Evolutionary conservation across 2,113 vertebrate genomes (phyloP).

Genomic region (Tamias sibiricus): DNA sequence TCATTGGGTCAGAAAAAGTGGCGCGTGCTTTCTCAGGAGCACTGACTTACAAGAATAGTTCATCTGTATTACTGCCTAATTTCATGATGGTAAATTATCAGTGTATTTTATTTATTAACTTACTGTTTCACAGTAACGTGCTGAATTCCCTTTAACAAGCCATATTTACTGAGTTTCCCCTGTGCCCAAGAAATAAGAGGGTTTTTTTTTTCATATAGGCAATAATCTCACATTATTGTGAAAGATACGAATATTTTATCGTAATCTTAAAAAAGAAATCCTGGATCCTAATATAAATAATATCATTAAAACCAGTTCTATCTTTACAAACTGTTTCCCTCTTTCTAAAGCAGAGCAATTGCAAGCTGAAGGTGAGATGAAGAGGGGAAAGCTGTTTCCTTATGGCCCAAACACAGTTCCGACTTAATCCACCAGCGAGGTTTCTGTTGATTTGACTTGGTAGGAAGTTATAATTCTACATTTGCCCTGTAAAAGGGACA

Average conservation of each 20-base stretch:
- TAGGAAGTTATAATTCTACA: background rate
- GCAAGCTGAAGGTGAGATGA: background rate
- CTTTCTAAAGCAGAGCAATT: background rate
- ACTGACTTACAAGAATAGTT: background rate
- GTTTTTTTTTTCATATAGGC: background rate
- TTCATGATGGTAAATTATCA: background rate
- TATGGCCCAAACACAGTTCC: background rate
- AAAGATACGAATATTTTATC: background rate
- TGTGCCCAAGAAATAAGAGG: background rate
- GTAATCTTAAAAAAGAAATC: background rate
- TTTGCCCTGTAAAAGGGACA: background rate
- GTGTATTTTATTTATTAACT: constrained; percentile 12
- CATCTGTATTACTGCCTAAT: background rate
- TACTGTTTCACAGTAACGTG: constrained; percentile 1
- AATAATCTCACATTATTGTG: constrained; percentile 40
- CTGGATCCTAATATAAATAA: background rate
- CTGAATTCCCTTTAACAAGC: background rate
- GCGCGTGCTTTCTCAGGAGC: background rate
- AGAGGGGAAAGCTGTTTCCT: accelerated
- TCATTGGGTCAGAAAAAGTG: background rate
- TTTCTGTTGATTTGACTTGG: background rate
- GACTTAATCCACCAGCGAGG: background rate
- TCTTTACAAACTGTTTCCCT: background rate
- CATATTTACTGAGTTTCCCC: background rate
- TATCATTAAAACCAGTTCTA: background rate